Evolutionary conservation across 2,888 invertebrate species (phyloP).

Genomic region (Alsophila aescularia): DNA sequence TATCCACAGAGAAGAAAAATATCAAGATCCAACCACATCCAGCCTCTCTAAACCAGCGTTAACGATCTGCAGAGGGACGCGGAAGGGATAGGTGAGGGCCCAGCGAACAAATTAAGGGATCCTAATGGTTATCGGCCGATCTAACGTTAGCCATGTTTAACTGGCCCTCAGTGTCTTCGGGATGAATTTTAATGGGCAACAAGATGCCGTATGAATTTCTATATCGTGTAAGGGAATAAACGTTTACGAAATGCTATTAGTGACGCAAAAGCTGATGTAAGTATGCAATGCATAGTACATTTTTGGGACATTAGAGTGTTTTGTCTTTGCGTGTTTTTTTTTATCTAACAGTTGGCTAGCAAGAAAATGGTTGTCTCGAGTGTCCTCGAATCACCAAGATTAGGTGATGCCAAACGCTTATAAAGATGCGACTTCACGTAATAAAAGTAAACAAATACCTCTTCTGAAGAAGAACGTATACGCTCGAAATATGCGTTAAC

Average conservation of each 20-base stretch:
- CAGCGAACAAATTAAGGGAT: conserved; percentile 80
- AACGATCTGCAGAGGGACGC: conserved; percentile 80
- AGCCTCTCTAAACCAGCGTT: conserved; percentile 56
- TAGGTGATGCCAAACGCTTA: too few species aligned
- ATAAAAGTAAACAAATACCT: too few species aligned
- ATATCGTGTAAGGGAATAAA: conserved; percentile 4
- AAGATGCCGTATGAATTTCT: conserved; percentile 34
- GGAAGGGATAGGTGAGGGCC: conserved; percentile 81
- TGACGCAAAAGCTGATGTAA: neutral
- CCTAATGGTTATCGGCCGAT: conserved; percentile 81
- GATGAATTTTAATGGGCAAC: conserved; percentile 79
- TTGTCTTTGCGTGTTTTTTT: too few species aligned
- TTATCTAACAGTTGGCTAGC: too few species aligned
- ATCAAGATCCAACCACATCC: conserved; percentile 51
- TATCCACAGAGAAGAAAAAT: too few species aligned
- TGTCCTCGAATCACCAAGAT: too few species aligned
- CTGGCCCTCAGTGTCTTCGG: conserved; percentile 65
- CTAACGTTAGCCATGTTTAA: conserved; percentile 66
- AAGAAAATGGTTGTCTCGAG: too few species aligned
- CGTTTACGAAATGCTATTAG: neutral
- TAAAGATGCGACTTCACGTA: too few species aligned
- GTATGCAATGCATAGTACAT: too few species aligned
- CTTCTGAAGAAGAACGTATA: too few species aligned
- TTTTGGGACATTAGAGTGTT: too few species aligned
- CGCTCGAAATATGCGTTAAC: too few species aligned